Evolutionary conservation across 2,888 invertebrate genomes (phyloP).

Genomic region (Sphaeridia pumilis): DNA sequence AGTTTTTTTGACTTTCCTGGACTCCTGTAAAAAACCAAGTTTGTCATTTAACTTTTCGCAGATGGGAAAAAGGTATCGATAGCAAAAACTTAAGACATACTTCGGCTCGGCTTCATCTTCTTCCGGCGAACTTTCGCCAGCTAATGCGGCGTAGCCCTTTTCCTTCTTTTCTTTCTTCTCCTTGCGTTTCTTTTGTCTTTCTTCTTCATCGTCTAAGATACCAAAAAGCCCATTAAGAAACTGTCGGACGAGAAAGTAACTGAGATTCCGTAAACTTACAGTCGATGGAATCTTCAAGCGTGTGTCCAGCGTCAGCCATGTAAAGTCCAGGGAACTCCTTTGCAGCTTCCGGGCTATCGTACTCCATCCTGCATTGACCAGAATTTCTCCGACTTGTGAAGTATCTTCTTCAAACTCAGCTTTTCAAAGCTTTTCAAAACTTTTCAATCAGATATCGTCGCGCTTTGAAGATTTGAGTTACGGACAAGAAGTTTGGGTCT

Average conservation of each 20-base stretch:
- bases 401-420: too few species aligned
- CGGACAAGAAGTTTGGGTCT: too few species aligned
- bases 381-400: too few species aligned
- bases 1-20: constrained; percentile 32
- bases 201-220: constrained; percentile 29
- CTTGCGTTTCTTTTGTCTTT: constrained; percentile 31
- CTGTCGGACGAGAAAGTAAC: not conserved
- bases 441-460: too few species aligned
- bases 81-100: too few species aligned
- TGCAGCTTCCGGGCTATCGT: constrained; percentile 34
- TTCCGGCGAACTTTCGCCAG: constrained; percentile 34
- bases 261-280: constrained; percentile 7
- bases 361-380: too few species aligned
- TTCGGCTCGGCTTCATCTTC: constrained; percentile 28
- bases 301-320: constrained; percentile 21
- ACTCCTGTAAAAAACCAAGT: too few species aligned
- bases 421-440: too few species aligned
- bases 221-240: too few species aligned
- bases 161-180: constrained; percentile 35
- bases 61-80: constrained; percentile 1
- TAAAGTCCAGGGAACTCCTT: constrained; percentile 35
- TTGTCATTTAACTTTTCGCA: too few species aligned
- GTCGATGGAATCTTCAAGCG: constrained; percentile 11
- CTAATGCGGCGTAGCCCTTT: constrained; percentile 30
- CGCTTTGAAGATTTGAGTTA: too few species aligned